A percentile compares a stretch with the other conserved stretches of the same genome.
Evolutionary conservation across 2,797 vertebrate species (phyloP).

Genomic region (Phataginus tricuspis): DNA sequence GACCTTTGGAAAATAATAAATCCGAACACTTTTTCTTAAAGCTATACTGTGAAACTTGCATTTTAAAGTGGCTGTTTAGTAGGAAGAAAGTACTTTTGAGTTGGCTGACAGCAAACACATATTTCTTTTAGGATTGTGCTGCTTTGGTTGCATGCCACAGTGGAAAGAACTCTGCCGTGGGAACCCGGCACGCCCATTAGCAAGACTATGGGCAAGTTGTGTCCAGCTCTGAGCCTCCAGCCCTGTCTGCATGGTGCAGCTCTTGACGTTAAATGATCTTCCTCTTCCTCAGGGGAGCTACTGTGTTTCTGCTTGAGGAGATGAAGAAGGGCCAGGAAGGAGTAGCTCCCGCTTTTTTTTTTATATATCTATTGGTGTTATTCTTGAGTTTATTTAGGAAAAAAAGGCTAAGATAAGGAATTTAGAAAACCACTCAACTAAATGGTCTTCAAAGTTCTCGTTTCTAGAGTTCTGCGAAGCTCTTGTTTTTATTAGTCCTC

Average conservation of each 20-base stretch:
- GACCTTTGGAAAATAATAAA: slow-evolving; percentile 8
- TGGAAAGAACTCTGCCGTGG: not conserved
- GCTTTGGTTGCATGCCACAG: not conserved
- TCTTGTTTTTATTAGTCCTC: slow-evolving; percentile 6
- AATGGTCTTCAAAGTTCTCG: not conserved
- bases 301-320: not conserved
- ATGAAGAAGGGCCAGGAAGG: not conserved
- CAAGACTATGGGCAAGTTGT: not conserved
- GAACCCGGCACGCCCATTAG: not conserved
- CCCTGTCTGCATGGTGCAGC: not conserved
- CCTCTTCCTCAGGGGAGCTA: not conserved
- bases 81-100: not conserved
- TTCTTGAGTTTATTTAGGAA: not conserved
- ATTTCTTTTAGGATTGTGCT: not conserved
- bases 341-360: not conserved
- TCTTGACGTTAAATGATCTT: not conserved
- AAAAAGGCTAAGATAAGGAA: not conserved
- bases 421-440: not conserved
- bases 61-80: not conserved
- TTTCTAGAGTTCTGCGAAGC: slow-evolving; percentile 2
- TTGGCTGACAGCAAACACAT: not conserved
- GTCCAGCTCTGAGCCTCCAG: not conserved
- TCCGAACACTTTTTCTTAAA: not conserved
- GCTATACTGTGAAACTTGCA: not conserved
- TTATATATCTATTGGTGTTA: not conserved